Percentiles rank a stretch among this genome's conserved stretches.
phyloP scores from a whole-genome alignment of 1,140 invertebrate genomes.

The Zelostemma sp. region DNA sequence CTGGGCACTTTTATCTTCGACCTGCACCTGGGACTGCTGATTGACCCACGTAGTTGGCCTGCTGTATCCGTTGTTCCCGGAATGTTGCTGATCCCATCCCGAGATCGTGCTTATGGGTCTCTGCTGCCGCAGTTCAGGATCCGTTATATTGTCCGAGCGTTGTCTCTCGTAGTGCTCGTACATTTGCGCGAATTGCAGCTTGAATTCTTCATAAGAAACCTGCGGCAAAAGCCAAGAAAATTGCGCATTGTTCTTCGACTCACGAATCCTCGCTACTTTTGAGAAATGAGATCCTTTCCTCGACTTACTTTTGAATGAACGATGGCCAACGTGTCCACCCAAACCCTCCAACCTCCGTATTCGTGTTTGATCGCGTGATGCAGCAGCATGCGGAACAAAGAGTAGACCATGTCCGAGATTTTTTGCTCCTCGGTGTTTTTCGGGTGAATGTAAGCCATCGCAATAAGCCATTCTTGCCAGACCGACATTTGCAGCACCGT shows the following conservation, averaged over 20 bases:
- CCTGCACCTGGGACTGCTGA: conserved; percentile 65
- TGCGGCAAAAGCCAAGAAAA: no score
- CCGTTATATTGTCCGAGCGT: conserved; percentile 93
- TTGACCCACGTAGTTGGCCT: conserved; percentile 62
- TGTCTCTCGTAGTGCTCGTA: conserved; percentile 97
- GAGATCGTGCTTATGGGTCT: conserved; percentile 96
- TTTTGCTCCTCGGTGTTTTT: conserved; percentile 95
- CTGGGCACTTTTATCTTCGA: conserved; percentile 65
- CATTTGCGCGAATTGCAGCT: conserved; percentile 95
- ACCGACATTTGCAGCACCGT: conserved; percentile 99
- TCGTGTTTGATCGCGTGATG: conserved; percentile 99
- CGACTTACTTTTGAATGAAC: conserved; percentile 97
- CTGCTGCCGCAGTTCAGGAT: conserved; percentile 91
- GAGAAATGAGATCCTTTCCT: no score
- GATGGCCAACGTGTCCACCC: conserved; percentile 99
- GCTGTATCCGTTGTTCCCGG: conserved; percentile 65
- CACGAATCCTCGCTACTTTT: no score
- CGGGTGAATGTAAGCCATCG: conserved; percentile 98
- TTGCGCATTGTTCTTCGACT: no score
- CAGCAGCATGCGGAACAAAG: conserved; percentile 95
- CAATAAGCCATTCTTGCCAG: conserved; percentile 99
- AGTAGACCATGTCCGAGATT: conserved; percentile 98
- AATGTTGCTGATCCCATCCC: conserved; percentile 85
- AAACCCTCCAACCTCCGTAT: conserved; percentile 99
- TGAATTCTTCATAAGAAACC: conserved; percentile 98